Evolutionary conservation across 64 coral and sea anemone genomes (phyloP).

Genomic region (Stichodactyla mertensii): DNA sequence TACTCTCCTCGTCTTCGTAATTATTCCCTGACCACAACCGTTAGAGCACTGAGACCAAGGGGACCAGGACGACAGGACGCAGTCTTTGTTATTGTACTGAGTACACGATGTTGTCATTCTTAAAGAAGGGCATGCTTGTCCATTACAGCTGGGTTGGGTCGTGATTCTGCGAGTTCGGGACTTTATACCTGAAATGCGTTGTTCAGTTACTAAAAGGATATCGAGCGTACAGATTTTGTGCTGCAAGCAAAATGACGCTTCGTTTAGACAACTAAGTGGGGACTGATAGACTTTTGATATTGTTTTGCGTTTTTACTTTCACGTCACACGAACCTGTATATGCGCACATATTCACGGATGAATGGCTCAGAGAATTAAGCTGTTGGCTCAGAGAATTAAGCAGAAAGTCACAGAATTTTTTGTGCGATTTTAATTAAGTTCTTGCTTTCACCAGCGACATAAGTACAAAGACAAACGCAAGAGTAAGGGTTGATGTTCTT

Average conservation of each 20-base stretch:
- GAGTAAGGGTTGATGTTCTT: no score
- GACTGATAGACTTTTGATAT: no score
- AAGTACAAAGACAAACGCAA: no score
- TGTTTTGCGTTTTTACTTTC: no score
- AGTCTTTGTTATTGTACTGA: conserved; percentile 65
- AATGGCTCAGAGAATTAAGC: no score
- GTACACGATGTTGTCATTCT: conserved; percentile 34
- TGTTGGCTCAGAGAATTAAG: no score
- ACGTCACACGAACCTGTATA: no score
- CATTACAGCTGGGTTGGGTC: conserved; percentile 44
- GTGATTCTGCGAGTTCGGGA: conserved; percentile 42
- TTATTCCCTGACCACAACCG: conserved; percentile 68
- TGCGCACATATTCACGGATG: no score
- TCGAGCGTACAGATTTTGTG: background rate
- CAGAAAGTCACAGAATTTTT: no score
- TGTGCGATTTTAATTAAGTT: no score
- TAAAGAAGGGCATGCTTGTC: conserved; percentile 42
- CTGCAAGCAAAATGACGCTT: background rate
- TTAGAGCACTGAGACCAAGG: conserved; percentile 77
- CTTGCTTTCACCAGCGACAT: no score
- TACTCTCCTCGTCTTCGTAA: conserved; percentile 52
- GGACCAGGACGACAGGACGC: conserved; percentile 68
- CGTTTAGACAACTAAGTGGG: no score
- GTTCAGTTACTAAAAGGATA: background rate
- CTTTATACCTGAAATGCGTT: conserved; percentile 41